Base-by-base conservation (phyloP, 2,888 invertebrate genomes). In the Pemphredon lugubris region DNA sequence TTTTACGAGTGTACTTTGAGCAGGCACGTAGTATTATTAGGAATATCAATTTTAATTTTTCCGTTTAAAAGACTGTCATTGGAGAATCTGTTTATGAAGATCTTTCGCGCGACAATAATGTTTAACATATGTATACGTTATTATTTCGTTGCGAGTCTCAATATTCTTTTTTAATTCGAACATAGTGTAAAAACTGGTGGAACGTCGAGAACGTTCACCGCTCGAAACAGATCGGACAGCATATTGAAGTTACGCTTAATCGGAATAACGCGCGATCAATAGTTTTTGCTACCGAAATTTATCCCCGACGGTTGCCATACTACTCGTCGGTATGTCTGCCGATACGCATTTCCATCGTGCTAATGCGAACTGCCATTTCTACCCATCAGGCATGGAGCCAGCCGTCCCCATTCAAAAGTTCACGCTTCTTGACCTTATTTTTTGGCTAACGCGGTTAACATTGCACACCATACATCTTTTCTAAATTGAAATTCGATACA, bases 201-300 rank as follows among this genome's bases (percentile, higher is more conserved):
- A 75, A 75, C 72, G 74, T 79, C 69, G 75, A 61, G 83, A 77
- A 79, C 82, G 78, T 81, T 82, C 75, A 81, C 83, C 77, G 79
- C 80, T 80, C 80, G 70, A 82, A 83, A 83, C 80, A 84, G 71
- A 77, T 71, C 68, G 68, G 53, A n/a, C 26, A 53, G 23, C 57
- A 55, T 59, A 30, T 37, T 16, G 11, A 67, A 66, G 70, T 64
- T 70, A 66, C 58, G 63, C 48, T 26, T n/a, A n/a, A 21, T 26
- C 53, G 14, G 32, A 30, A 57, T 65, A 54, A 70, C 58, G 60
- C 57, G 14, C 34, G 60, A 26, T 21, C 64, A 21, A 21, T 39
- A 47, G 70, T 72, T 76, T 76, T 72, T 68, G 71, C 74, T 72
- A 50, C 60, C 68, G 47, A 47, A 68, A 71, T 58, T 60, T 60